Percentiles rank a stretch among this genome's conserved stretches.
Evolutionary conservation across 2,797 vertebrate species (phyloP).

Genomic region (Diglossa cyanea): DNA sequence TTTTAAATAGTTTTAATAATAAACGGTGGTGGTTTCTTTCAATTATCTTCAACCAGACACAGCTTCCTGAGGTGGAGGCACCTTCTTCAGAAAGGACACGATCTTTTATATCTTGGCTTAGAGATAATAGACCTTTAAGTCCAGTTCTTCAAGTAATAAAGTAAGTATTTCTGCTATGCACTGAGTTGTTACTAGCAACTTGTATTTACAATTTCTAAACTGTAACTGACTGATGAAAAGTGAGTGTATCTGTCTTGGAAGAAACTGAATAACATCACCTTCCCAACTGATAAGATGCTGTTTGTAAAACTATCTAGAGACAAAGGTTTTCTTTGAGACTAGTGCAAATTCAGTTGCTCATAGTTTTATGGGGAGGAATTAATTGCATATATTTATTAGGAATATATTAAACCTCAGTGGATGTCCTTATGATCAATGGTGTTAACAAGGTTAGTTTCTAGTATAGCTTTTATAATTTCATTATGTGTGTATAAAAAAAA

Average conservation of each 20-base stretch:
- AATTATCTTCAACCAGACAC: constrained; percentile 75
- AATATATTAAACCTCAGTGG: not conserved
- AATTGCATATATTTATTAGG: not conserved
- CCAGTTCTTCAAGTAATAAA: constrained; percentile 86
- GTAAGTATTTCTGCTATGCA: constrained; percentile 77
- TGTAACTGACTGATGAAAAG: not conserved
- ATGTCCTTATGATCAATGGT: not conserved
- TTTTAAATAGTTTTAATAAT: not conserved
- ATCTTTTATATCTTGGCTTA: constrained; percentile 91
- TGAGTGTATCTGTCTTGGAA: not conserved
- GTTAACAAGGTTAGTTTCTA: not conserved
- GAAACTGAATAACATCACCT: not conserved
- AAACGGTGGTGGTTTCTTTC: not conserved
- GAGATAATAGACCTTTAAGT: constrained; percentile 86
- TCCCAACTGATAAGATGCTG: not conserved
- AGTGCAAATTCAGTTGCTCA: not conserved
- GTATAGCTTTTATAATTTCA: not conserved
- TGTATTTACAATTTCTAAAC: not conserved
- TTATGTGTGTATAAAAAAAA: not conserved
- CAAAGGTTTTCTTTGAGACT: not conserved
- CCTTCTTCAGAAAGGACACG: constrained; percentile 85
- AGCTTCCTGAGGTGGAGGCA: constrained; percentile 89
- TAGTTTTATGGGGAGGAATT: not conserved
- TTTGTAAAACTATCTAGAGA: not conserved
- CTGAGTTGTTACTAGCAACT: not conserved